Evolutionary conservation across 1,140 invertebrate species (phyloP).

Genomic region (Zaprionus taronus): DNA sequence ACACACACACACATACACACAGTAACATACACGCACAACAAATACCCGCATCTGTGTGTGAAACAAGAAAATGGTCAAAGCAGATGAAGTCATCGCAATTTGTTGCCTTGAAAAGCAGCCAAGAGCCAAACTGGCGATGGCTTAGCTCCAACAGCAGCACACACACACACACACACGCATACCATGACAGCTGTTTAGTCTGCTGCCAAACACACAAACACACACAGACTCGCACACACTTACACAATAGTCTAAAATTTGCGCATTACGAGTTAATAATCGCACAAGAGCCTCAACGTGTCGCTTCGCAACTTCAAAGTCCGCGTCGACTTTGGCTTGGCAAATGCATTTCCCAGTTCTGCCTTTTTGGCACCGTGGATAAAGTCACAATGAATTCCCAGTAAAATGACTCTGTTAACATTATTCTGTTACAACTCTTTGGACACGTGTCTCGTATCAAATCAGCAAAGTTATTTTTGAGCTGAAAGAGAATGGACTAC

Average conservation of each 20-base stretch:
- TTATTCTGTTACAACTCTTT: neutral
- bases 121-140: slow-evolving; percentile 28
- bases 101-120: slow-evolving; percentile 59
- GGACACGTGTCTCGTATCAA: neutral
- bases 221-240: neutral
- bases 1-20: slow-evolving; percentile 17
- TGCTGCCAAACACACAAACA: slow-evolving; percentile 22
- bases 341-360: neutral
- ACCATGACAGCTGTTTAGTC: slow-evolving; percentile 16
- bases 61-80: slow-evolving; percentile 57
- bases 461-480: too few relatives aligned
- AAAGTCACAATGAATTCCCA: neutral
- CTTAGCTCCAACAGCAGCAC: slow-evolving; percentile 20
- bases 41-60: slow-evolving; percentile 5
- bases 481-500: neutral
- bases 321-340: neutral
- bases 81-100: slow-evolving; percentile 71
- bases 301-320: too few relatives aligned
- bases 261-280: slow-evolving; percentile 5
- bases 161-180: slow-evolving; percentile 4
- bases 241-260: slow-evolving; percentile 12
- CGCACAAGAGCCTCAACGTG: neutral
- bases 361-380: neutral
- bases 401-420: neutral
- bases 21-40: too few relatives aligned